phyloP scores from a whole-genome alignment of 2,888 invertebrate genomes.

The Trissoscelio sp. region DNA sequence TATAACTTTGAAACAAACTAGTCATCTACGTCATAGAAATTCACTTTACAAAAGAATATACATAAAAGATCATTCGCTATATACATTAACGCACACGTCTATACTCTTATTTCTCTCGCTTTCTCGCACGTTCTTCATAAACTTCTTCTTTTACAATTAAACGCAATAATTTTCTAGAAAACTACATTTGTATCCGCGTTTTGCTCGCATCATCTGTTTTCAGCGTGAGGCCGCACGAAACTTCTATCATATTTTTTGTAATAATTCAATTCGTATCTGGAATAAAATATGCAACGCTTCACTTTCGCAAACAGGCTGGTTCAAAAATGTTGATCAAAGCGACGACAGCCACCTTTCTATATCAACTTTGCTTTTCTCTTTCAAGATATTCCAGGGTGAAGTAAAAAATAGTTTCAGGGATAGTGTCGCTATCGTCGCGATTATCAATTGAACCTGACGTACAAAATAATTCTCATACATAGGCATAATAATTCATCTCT shows the following conservation, averaged over 20 bases:
- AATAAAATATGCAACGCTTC: constrained; percentile 43
- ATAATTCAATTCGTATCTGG: constrained; percentile 12
- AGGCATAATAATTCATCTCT: constrained; percentile 12
- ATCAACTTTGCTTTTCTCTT: not conserved
- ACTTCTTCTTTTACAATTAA: constrained; percentile 31
- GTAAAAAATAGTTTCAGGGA: constrained; percentile 40
- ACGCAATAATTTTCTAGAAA: constrained; percentile 46
- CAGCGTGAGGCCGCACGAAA: constrained; percentile 56
- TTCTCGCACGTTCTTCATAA: constrained; percentile 7
- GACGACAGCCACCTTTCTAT: constrained; percentile 16
- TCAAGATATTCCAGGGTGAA: constrained; percentile 4
- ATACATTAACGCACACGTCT: constrained; percentile 47
- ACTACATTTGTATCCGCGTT: constrained; percentile 29
- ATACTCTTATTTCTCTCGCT: constrained; percentile 3
- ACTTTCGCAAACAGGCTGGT: constrained; percentile 24
- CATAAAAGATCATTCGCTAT: constrained; percentile 55
- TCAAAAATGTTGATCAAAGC: constrained; percentile 36
- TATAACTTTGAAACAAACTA: constrained; percentile 67
- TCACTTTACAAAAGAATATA: constrained; percentile 66
- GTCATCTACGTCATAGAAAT: constrained; percentile 62
- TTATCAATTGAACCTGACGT: constrained; percentile 28
- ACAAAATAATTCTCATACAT: constrained; percentile 46
- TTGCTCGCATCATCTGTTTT: constrained; percentile 19
- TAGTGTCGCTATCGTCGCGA: constrained; percentile 11
- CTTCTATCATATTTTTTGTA: constrained; percentile 12